These are phyloP conservation scores for Gallinago paraguaiae DNA, from an alignment of 2,113 vertebrate genomes.

Conservation along the genomic window DNA sequence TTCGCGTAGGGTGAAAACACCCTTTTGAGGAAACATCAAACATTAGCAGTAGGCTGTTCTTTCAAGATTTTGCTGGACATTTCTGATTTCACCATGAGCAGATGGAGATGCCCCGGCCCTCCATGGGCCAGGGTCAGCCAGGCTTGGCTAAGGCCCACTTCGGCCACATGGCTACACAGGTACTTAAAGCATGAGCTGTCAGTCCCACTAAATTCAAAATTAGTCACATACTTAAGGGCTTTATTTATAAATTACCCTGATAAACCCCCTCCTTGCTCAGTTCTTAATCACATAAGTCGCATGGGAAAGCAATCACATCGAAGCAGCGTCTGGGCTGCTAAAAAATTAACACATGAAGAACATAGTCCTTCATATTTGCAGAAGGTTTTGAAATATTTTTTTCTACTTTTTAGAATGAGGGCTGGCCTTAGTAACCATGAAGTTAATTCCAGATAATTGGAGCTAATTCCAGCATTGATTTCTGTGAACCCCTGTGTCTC, in stretches of 20 bases:
- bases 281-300: background rate
- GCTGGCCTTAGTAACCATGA: background rate
- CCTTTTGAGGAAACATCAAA: background rate
- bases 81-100: background rate
- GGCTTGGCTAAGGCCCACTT: background rate
- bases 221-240: background rate
- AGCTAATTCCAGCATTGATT: background rate
- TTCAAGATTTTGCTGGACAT: background rate
- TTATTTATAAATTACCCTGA: background rate
- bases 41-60: background rate
- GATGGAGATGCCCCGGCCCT: background rate
- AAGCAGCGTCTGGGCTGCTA: background rate
- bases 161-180: background rate
- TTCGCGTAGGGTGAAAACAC: background rate
- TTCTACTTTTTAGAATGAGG: background rate
- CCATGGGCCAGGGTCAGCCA: background rate
- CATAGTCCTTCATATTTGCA: background rate
- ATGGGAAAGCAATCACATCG: background rate
- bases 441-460: background rate
- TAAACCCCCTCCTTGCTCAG: background rate
- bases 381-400: background rate
- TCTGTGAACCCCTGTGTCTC: background rate
- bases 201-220: background rate
- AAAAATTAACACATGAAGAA: background rate
- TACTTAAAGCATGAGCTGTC: background rate